These are phyloP conservation scores for Cenopis cana DNA, from an alignment of 2,888 invertebrate genomes.

Conservation along the genomic window DNA sequence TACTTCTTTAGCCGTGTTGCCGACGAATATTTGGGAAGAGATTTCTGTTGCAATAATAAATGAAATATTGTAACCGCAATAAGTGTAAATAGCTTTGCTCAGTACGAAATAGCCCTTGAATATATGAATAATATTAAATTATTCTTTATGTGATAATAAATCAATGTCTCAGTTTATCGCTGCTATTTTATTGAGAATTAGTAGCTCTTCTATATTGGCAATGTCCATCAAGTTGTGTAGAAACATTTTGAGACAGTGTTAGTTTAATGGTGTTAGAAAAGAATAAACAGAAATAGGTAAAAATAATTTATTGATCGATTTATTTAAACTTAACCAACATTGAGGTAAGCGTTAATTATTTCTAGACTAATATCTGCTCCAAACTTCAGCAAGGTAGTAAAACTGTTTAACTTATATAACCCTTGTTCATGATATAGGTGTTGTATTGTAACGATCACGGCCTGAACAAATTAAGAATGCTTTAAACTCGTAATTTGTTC, in stretches of 20 bases:
- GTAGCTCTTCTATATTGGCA: no score
- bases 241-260: no score
- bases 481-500: no score
- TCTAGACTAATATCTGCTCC: background rate
- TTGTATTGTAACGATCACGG: background rate
- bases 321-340: conserved; percentile 10
- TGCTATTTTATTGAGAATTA: conserved; percentile 47
- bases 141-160: conserved; percentile 71
- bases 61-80: background rate
- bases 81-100: conserved; percentile 21
- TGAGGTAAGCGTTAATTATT: conserved; percentile 25
- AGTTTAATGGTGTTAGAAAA: background rate
- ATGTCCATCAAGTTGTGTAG: no score
- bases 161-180: conserved; percentile 58
- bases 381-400: conserved; percentile 1
- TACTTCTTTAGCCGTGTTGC: background rate
- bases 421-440: background rate
- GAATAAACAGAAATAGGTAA: background rate
- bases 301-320: conserved; percentile 26
- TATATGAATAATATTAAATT: conserved; percentile 69
- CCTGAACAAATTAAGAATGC: background rate
- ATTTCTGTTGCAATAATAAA: background rate
- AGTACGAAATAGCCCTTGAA: conserved; percentile 60
- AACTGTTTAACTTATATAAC: background rate
- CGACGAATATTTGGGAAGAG: background rate